phyloP scores from a whole-genome alignment of 1,140 invertebrate genomes.

The Cephus cinctus region DNA sequence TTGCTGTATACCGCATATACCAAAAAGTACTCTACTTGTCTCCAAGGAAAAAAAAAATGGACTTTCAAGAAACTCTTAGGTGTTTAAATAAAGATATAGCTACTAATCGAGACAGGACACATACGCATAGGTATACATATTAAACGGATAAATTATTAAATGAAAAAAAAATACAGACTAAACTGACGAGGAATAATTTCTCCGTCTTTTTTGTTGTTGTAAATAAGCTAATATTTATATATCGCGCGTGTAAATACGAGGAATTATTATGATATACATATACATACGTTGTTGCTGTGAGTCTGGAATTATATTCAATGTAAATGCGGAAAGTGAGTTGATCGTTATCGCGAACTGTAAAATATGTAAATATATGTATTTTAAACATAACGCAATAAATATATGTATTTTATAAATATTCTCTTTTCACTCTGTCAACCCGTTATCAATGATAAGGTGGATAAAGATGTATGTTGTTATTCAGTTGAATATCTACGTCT shows the following conservation, averaged over 20 bases:
- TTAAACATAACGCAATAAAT: slow-evolving; percentile 4
- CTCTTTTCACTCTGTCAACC: too few relatives aligned
- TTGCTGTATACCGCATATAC: background rate
- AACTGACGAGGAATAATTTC: background rate
- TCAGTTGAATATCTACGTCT: too few relatives aligned
- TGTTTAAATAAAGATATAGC: background rate
- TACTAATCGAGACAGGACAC: background rate
- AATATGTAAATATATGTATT: slow-evolving; percentile 4
- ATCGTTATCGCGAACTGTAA: background rate
- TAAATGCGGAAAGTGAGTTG: background rate
- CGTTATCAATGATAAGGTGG: too few relatives aligned
- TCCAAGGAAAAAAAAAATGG: background rate
- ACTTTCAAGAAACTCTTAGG: background rate
- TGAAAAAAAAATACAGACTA: background rate
- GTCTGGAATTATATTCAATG: background rate
- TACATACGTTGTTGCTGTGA: slow-evolving; percentile 1
- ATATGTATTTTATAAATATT: too few relatives aligned
- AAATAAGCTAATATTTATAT: background rate
- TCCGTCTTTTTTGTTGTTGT: background rate
- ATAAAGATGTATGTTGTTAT: too few relatives aligned
- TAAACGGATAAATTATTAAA: background rate
- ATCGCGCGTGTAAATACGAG: slow-evolving; percentile 3
- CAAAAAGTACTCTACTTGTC: background rate
- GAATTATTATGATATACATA: slow-evolving; percentile 1
- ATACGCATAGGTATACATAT: background rate